A percentile compares a stretch with the other conserved stretches of the same genome.
Conservation (phyloP, 2,113 vertebrate genomes). For the Gorsachius goisagi region DNA sequence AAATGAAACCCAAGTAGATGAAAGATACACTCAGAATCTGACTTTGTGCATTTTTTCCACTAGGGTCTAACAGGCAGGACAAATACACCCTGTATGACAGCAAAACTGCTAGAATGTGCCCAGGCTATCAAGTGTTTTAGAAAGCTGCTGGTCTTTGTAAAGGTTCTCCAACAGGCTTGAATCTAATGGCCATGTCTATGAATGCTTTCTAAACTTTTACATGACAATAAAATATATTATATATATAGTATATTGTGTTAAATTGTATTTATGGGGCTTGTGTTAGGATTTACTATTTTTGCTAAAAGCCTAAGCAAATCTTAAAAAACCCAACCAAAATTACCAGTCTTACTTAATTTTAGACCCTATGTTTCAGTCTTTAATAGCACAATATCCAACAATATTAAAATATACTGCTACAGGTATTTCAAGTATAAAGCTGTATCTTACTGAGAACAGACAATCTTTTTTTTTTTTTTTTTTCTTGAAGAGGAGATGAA, state of each 20-base stretch:
- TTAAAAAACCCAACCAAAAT: not conserved
- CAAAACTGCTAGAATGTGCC: not conserved
- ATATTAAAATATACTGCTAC: not conserved
- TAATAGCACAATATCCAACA: not conserved
- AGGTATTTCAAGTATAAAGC: not conserved
- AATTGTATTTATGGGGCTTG: not conserved
- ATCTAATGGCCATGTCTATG: not conserved
- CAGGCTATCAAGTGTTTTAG: not conserved
- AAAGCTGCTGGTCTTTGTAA: not conserved
- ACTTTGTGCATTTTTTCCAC: not conserved
- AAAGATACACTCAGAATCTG: not conserved
- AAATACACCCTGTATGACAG: not conserved
- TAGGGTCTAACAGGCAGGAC: not conserved
- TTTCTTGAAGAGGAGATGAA: not conserved
- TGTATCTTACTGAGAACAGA: not conserved
- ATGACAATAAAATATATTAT: not conserved
- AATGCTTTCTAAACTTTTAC: not conserved
- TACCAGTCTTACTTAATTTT: not conserved
- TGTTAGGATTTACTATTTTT: not conserved
- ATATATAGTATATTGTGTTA: not conserved
- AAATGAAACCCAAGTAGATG: not conserved
- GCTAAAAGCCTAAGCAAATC: not conserved
- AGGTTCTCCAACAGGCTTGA: not conserved
- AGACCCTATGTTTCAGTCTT: not conserved
- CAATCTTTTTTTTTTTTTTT: not conserved